Evolutionary conservation across 2,113 vertebrate species (phyloP).

Genomic region (Solea solea): DNA sequence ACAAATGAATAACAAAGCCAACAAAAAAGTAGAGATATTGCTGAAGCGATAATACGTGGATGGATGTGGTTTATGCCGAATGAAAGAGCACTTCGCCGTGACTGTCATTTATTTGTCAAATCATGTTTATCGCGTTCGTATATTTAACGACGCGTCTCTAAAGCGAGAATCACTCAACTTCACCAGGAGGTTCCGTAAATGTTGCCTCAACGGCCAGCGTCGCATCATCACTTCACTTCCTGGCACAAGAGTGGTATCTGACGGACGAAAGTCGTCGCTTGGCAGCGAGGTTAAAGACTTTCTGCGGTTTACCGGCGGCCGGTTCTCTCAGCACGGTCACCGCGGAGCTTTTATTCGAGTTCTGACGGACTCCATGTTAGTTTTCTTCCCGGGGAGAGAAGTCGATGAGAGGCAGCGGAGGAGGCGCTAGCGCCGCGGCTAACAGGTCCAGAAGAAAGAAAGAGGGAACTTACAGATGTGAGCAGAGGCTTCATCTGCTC

Average conservation of each 20-base stretch:
- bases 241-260: constrained; percentile 47
- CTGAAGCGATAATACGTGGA: too few relatives aligned
- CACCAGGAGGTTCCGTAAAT: accelerated
- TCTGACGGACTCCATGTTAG: neutral
- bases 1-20: too few relatives aligned
- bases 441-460: constrained; percentile 34
- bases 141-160: accelerated
- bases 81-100: accelerated
- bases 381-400: neutral
- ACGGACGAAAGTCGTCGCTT: constrained; percentile 35
- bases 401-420: neutral
- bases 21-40: too few relatives aligned
- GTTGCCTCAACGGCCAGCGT: neutral
- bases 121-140: accelerated
- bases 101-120: accelerated
- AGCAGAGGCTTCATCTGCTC: constrained; percentile 71
- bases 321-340: neutral
- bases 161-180: accelerated
- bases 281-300: neutral
- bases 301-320: neutral
- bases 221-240: constrained; percentile 56
- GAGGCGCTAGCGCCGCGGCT: constrained; percentile 34
- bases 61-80: constrained; percentile 10
- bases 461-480: constrained; percentile 64
- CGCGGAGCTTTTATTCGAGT: neutral